Base-by-base conservation (phyloP, 2,888 invertebrate species). In the Chrysina gloriosa region DNA sequence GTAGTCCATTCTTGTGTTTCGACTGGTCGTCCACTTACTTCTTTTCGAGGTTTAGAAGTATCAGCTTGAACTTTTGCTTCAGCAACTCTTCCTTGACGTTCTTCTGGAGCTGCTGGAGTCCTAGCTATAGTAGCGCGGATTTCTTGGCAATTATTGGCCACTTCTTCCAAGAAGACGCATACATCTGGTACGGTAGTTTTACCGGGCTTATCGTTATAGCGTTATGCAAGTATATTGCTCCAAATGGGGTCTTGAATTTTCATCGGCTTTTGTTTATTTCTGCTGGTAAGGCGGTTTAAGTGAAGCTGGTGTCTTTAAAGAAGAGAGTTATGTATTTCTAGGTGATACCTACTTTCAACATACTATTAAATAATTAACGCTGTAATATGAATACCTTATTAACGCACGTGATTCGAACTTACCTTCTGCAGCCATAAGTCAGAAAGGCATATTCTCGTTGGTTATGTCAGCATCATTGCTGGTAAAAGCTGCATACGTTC, bases 21-120 rank as follows among this genome's bases (percentile, higher is more conserved):
- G 74, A 74, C 70, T 77, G 72, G 36, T 67, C 34, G 16, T 69
- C n/a, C 7, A 63, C 74, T 64, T 67, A 72, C 65, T 69, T 71
- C 74, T 64, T 74, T 71, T 73, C 81, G 76, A 67, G 71, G 16
- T 31, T 42, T 19, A 23, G 61, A 23, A 31, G 14, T 16, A 7
- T 52, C 48, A 47, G 42, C 11, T 63, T 3, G 21, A 25, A 31
- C 6, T 25, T 48, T 25, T 25, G 23, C 19, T 52, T 52, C 48
- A 48, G 21, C 25, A 27, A 11, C 36, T n/a, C 34, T 19, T n/a
- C 4, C 50, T 48, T 45, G 45, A 19, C 11, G 14, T 45, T 29
- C 19, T 45, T 42, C 45, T 21, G 31, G 19, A 31, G 47, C 25
- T 29, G 31, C 56, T 25, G 29, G 16, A 6, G 3, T 9, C 27